A percentile compares a stretch with the other conserved stretches of the same genome.
phyloP scores from a whole-genome alignment of 2,797 vertebrate species.

The Botia almorhae region DNA sequence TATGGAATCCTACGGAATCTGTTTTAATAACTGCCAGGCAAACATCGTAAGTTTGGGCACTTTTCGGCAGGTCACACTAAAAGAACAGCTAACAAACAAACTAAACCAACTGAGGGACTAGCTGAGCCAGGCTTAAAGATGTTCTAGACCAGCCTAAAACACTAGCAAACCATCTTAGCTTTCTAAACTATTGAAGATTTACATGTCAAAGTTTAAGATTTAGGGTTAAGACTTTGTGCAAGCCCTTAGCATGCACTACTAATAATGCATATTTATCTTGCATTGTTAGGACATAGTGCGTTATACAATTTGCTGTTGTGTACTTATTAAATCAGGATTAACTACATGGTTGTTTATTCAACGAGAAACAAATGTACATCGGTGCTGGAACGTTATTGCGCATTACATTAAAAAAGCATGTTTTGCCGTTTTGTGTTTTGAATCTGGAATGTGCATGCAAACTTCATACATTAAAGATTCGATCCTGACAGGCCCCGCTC shows the following conservation, averaged over 20 bases:
- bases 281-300: neutral
- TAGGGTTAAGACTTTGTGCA: too few relatives aligned
- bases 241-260: neutral
- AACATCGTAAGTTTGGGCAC: too few relatives aligned
- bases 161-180: too few relatives aligned
- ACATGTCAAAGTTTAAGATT: too few relatives aligned
- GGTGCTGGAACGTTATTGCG: constrained; percentile 37
- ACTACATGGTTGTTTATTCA: neutral
- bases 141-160: too few relatives aligned
- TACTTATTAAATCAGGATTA: constrained; percentile 18
- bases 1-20: too few relatives aligned
- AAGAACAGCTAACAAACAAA: too few relatives aligned
- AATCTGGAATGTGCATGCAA: constrained; percentile 20
- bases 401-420: constrained; percentile 28
- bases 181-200: too few relatives aligned
- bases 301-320: neutral
- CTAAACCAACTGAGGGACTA: too few relatives aligned
- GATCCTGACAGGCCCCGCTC: constrained; percentile 66
- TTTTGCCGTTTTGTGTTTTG: constrained; percentile 27
- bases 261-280: constrained; percentile 13
- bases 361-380: constrained; percentile 6
- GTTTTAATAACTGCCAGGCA: too few relatives aligned
- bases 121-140: too few relatives aligned
- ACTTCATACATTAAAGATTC: constrained; percentile 49
- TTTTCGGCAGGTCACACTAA: too few relatives aligned